These are phyloP conservation scores for Battus philenor DNA, from an alignment of 1,140 invertebrate species.

Conservation along the genomic window DNA sequence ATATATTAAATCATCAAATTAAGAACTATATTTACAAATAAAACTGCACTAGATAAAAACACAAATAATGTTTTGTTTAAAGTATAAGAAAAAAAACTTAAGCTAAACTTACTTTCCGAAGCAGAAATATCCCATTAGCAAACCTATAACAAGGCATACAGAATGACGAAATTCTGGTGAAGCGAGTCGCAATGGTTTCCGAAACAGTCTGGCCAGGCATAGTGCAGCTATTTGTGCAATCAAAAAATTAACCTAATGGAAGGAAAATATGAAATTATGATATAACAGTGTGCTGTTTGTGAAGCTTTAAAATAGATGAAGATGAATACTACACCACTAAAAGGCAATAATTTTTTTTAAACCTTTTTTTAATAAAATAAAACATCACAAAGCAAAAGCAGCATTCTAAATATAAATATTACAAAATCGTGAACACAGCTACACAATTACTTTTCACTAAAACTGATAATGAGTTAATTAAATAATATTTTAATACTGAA, in stretches of 20 bases:
- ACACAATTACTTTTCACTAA: too few species aligned
- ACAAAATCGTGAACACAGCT: too few species aligned
- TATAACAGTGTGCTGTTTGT: slow-evolving; percentile 20
- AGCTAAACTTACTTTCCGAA: slow-evolving; percentile 85
- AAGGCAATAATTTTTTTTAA: too few species aligned
- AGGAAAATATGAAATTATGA: slow-evolving; percentile 47
- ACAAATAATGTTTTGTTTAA: too few species aligned
- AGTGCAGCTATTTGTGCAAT: slow-evolving; percentile 87
- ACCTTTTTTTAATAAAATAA: background rate
- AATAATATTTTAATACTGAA: too few species aligned
- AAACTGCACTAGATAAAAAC: too few species aligned
- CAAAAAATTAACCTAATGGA: slow-evolving; percentile 88
- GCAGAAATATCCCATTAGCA: slow-evolving; percentile 89
- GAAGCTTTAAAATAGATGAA: slow-evolving; percentile 28
- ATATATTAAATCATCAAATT: too few species aligned
- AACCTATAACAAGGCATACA: slow-evolving; percentile 84
- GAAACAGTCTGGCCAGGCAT: slow-evolving; percentile 83
- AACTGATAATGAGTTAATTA: too few species aligned
- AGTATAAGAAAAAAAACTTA: background rate
- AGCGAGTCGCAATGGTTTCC: slow-evolving; percentile 82
- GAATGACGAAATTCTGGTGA: slow-evolving; percentile 82
- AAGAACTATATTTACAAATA: too few species aligned
- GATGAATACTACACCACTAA: too few species aligned
- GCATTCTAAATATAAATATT: too few species aligned
- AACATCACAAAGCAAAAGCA: background rate